Evolutionary conservation across 2,888 invertebrate genomes (phyloP), one percentile per base, ranked within the genome.

Genomic region (Aphidoletes aphidimyza): DNA sequence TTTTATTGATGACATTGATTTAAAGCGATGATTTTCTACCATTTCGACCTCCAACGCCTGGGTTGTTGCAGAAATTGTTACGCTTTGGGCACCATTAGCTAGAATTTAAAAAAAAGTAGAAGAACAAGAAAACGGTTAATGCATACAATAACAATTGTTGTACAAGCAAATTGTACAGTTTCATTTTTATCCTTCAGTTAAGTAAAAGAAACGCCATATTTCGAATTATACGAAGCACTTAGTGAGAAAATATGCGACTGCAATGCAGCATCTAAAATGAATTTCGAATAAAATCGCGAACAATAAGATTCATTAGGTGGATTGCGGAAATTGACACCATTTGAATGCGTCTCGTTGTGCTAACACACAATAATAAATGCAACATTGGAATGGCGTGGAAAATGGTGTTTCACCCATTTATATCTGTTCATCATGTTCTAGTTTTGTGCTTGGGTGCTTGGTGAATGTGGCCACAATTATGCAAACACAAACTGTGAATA

Each of bases 321-420:
- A 69, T 69, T 69, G 69, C 69, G 69, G 69, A 69, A 69, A 69
- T 69, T 69, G 69, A 69, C 69, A 69, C 34, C 30, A 69, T 69
- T 34, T 34, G 34, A 30, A 69, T 30, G n/a, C 11, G 8, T 26
- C 34, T 6, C 17, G 26, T 54, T n/a, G 54, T n/a, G 14, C 9
- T 30, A 34, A 69, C 26, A 54, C 2, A 22, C 69, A 54, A 54
- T 54, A 54, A 5, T n/a, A 54, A 22, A 54, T 54, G 49, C 9
- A 3, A 9, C 49, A 49, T n/a, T n/a, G n/a, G n/a, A n/a, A n/a
- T n/a, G n/a, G n/a, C n/a, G n/a, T n/a, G n/a, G n/a, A n/a, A n/a
- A n/a, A n/a, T n/a, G n/a, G n/a, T n/a, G n/a, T n/a, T n/a, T n/a
- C n/a, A n/a, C n/a, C n/a, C n/a, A n/a, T n/a, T n/a, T n/a, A n/a